These are phyloP conservation scores for Strigops habroptila DNA, from an alignment of 2,113 vertebrate genomes.

Conservation along the genomic window DNA sequence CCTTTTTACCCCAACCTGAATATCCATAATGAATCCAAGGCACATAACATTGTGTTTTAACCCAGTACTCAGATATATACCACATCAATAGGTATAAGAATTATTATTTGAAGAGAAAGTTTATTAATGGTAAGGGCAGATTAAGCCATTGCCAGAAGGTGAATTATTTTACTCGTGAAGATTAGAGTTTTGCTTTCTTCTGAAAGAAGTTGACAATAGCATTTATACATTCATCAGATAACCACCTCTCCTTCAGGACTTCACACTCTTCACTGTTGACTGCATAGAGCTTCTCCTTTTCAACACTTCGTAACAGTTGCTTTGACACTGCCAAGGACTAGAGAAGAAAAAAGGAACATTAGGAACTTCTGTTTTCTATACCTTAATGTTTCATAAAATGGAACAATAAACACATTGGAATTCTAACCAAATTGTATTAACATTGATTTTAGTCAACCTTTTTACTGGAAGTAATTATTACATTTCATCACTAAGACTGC, in stretches of 20 bases:
- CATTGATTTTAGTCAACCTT: not conserved
- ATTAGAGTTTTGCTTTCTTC: constrained; percentile 80
- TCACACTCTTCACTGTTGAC: constrained; percentile 82
- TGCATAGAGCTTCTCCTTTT: constrained; percentile 80
- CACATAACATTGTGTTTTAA: not conserved
- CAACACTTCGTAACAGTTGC: constrained; percentile 78
- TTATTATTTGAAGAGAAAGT: not conserved
- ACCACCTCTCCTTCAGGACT: constrained; percentile 76
- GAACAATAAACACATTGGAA: not conserved
- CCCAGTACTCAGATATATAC: not conserved
- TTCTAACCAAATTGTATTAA: not conserved
- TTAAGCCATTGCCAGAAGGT: not conserved
- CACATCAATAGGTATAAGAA: not conserved
- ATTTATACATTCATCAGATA: constrained; percentile 82
- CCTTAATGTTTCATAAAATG: not conserved
- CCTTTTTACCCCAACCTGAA: not conserved
- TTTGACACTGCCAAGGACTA: constrained; percentile 86
- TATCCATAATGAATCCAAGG: constrained; percentile 3
- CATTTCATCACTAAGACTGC: not conserved
- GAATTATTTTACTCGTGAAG: not conserved
- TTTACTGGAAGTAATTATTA: not conserved
- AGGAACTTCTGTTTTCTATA: not conserved
- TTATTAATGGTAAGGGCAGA: not conserved
- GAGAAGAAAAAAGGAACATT: not conserved
- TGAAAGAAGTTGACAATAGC: constrained; percentile 85